Evolutionary conservation across 2,888 invertebrate genomes (phyloP).

Genomic region (Oxytorus armatus): DNA sequence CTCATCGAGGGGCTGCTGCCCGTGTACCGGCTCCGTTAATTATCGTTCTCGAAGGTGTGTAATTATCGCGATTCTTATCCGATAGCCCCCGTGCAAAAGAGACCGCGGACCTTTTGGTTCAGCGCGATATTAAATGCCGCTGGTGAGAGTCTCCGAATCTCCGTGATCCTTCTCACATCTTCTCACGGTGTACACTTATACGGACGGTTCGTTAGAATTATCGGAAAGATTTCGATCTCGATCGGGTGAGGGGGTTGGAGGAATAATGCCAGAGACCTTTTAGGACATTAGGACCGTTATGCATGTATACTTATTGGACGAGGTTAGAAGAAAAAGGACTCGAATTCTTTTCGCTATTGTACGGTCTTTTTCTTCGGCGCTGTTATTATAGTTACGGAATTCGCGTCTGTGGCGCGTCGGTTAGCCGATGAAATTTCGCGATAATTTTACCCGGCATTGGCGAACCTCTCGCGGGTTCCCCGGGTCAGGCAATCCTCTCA

Average conservation of each 20-base stretch:
- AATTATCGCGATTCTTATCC: constrained; percentile 82
- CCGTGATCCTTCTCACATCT: constrained; percentile 70
- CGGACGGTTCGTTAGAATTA: constrained; percentile 58
- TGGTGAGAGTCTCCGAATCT: constrained; percentile 48
- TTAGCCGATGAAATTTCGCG: constrained; percentile 75
- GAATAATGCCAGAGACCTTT: constrained; percentile 4
- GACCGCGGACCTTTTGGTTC: constrained; percentile 18
- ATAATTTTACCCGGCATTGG: constrained; percentile 66
- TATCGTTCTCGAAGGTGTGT: constrained; percentile 78
- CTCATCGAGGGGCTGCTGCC: constrained; percentile 64
- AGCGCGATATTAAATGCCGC: constrained; percentile 14
- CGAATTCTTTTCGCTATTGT: constrained; percentile 33
- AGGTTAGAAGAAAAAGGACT: constrained; percentile 18
- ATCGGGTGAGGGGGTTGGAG: neutral
- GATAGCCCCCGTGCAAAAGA: constrained; percentile 24
- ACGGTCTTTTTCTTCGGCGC: constrained; percentile 46
- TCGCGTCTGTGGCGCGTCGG: constrained; percentile 66
- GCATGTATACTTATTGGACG: neutral
- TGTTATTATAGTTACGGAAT: constrained; percentile 66
- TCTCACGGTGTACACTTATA: constrained; percentile 69
- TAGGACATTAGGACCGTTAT: constrained; percentile 10
- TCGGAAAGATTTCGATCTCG: constrained; percentile 52
- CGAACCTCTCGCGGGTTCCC: constrained; percentile 50
- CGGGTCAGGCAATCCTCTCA: constrained; percentile 57
- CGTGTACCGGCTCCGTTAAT: constrained; percentile 76